These are phyloP conservation scores for Horisme vitalbata DNA, from an alignment of 2,888 invertebrate genomes.

Conservation along the genomic window DNA sequence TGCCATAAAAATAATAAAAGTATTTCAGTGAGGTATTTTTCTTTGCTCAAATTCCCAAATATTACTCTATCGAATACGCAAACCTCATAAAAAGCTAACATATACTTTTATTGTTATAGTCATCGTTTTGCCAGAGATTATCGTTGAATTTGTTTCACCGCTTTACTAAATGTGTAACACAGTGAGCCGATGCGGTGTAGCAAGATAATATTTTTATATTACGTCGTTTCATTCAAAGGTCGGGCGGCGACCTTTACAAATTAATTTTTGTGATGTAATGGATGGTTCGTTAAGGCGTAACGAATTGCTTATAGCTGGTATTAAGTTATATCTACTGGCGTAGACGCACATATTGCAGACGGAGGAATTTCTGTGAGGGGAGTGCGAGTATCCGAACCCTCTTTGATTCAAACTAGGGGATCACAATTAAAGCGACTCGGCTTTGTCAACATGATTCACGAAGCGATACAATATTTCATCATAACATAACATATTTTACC, in stretches of 20 bases:
- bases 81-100: conserved; percentile 33
- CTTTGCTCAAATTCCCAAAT: conserved; percentile 24
- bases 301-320: conserved; percentile 73
- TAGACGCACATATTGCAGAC: conserved; percentile 65
- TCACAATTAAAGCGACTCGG: conserved; percentile 63
- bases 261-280: conserved; percentile 63
- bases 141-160: conserved; percentile 32
- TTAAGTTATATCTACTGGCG: conserved; percentile 64
- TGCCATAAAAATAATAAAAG: conserved; percentile 5
- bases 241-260: conserved; percentile 58
- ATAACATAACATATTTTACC: too few relatives aligned
- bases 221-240: conserved; percentile 46
- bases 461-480: conserved; percentile 13
- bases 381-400: conserved; percentile 42
- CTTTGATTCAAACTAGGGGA: conserved; percentile 53
- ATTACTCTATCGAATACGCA: conserved; percentile 28
- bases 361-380: conserved; percentile 44
- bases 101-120: conserved; percentile 30
- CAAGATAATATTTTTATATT: conserved; percentile 32
- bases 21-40: conserved; percentile 27
- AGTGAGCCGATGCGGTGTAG: conserved; percentile 26
- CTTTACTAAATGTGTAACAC: conserved; percentile 36
- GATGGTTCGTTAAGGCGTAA: conserved; percentile 67
- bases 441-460: conserved; percentile 58
- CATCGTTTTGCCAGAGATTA: conserved; percentile 29